Percentiles rank a stretch among this genome's conserved stretches.
phyloP scores from a whole-genome alignment of 2,888 invertebrate genomes.

The Eilema griseolum region DNA sequence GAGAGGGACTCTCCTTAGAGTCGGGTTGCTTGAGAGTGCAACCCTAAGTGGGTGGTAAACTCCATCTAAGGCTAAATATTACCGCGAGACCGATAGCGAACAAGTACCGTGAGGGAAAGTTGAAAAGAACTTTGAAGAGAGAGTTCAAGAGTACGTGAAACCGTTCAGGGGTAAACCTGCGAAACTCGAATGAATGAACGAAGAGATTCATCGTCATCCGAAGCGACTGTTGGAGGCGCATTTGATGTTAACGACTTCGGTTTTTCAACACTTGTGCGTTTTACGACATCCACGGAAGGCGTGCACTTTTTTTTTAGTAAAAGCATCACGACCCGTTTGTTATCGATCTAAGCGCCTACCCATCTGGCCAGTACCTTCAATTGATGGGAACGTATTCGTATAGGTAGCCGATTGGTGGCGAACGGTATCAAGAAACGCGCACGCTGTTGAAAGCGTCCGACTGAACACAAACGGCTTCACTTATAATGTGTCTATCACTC shows the following conservation, averaged over 20 bases:
- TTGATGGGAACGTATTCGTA: not conserved
- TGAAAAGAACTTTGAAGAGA: conserved; percentile 90
- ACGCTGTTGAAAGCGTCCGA: conserved; percentile 64
- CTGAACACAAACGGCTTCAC: conserved; percentile 60
- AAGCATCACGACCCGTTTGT: conserved; percentile 85
- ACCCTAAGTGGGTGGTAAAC: conserved; percentile 76
- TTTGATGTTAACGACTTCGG: conserved; percentile 36
- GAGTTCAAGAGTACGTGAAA: conserved; percentile 84
- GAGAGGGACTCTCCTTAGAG: conserved; percentile 65
- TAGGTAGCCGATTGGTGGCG: conserved; percentile 31
- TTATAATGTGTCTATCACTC: conserved; percentile 57
- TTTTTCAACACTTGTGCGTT: conserved; percentile 55
- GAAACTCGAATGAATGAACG: conserved; percentile 84
- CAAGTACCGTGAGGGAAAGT: conserved; percentile 81
- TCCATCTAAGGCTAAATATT: conserved; percentile 83
- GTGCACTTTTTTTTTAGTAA: conserved; percentile 75
- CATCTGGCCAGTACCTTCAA: no score
- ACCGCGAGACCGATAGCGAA: conserved; percentile 88
- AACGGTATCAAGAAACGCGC: conserved; percentile 54
- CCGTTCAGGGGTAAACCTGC: conserved; percentile 84
- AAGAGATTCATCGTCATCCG: conserved; percentile 65
- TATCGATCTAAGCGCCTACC: conserved; percentile 67
- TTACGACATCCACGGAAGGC: conserved; percentile 47
- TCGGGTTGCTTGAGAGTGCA: conserved; percentile 89
- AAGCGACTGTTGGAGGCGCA: conserved; percentile 23